Evolutionary conservation across 2,888 invertebrate genomes (phyloP).

Genomic region (Diaphora mendica): DNA sequence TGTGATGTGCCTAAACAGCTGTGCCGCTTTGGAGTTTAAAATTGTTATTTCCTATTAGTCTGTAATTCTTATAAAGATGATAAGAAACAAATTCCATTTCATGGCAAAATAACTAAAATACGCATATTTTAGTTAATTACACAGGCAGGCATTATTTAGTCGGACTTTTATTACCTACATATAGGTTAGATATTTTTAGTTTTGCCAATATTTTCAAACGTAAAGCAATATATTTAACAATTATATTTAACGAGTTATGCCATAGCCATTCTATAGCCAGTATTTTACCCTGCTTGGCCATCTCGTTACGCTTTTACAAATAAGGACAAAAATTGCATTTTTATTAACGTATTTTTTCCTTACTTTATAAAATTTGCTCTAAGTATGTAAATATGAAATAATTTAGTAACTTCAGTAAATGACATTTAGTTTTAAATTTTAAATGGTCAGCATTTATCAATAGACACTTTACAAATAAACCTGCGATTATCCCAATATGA

Average conservation of each 20-base stretch:
- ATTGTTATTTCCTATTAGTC: neutral
- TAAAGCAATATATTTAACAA: neutral
- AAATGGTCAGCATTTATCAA: neutral
- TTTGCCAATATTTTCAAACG: neutral
- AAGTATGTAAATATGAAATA: too few species aligned
- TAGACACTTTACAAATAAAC: neutral
- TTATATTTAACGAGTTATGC: neutral
- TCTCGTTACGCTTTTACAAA: neutral
- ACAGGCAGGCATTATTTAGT: neutral
- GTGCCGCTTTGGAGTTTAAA: neutral
- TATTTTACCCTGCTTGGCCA: neutral
- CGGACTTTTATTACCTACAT: neutral
- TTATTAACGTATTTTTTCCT: too few species aligned
- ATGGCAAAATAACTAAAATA: neutral
- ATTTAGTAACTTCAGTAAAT: too few species aligned
- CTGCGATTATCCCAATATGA: conserved; percentile 20
- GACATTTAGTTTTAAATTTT: neutral
- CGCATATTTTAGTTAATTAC: neutral
- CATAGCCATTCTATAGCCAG: neutral
- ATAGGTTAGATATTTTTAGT: neutral
- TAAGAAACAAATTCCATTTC: neutral
- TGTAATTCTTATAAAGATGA: neutral
- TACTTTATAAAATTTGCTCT: too few species aligned
- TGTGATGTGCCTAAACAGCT: neutral
- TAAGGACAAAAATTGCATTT: neutral